Evolutionary conservation across 2,113 vertebrate species (phyloP).

Genomic region (Cyprinodon brontotheroides): DNA sequence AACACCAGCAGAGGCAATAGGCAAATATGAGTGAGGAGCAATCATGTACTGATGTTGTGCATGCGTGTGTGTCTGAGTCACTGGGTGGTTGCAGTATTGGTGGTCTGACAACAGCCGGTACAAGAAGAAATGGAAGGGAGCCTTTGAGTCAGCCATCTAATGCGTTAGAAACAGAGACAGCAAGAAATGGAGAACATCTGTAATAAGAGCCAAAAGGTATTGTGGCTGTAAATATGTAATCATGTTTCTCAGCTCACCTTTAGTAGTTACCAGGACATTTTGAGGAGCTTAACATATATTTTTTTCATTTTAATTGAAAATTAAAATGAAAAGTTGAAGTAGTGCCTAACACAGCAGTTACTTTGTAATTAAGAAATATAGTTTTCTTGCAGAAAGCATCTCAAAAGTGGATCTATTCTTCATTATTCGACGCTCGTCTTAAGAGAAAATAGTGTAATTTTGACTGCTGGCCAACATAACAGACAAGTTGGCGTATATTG

Average conservation of each 20-base stretch:
- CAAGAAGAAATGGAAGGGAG: slow-evolving; percentile 33
- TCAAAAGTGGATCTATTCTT: neutral
- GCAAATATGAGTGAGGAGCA: slow-evolving; percentile 17
- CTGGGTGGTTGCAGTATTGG: slow-evolving; percentile 23
- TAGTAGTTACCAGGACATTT: slow-evolving; percentile 14
- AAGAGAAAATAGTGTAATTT: neutral
- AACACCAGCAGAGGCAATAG: slow-evolving; percentile 50
- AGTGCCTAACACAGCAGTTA: too few species aligned
- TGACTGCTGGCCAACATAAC: neutral
- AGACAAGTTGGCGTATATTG: neutral
- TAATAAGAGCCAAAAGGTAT: slow-evolving; percentile 3
- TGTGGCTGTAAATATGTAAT: slow-evolving; percentile 7
- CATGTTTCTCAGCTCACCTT: neutral
- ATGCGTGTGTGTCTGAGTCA: slow-evolving; percentile 33
- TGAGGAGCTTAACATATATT: neutral
- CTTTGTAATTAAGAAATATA: too few species aligned
- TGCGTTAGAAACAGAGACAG: slow-evolving; percentile 36
- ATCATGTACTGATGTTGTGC: slow-evolving; percentile 9
- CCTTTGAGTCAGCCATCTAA: slow-evolving; percentile 25
- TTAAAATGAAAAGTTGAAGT: too few species aligned
- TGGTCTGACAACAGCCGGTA: slow-evolving; percentile 44
- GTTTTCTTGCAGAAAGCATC: too few species aligned
- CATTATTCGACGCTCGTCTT: neutral
- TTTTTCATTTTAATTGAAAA: neutral
- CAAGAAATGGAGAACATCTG: slow-evolving; percentile 13